Conservation (phyloP, 2,888 invertebrate species). For the Drosophila subsilvestris region DNA sequence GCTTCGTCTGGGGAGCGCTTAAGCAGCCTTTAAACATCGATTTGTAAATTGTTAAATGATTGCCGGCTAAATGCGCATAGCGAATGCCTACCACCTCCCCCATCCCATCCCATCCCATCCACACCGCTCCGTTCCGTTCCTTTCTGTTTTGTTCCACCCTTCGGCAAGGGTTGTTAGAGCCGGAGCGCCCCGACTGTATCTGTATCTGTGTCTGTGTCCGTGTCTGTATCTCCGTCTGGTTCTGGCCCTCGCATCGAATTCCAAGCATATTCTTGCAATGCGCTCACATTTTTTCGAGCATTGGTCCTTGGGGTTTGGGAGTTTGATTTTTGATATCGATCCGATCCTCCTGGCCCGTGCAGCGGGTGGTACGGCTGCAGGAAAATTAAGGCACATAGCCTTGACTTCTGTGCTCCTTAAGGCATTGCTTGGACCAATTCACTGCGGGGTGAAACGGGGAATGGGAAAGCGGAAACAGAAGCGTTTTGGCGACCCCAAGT, state of each 20-base stretch:
- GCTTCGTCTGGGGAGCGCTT: conserved; percentile 28
- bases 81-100: conserved; percentile 58
- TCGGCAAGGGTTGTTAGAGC: conserved; percentile 56
- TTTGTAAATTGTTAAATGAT: conserved; percentile 83
- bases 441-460: conserved; percentile 5
- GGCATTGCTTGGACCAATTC: conserved; percentile 23
- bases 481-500: conserved; percentile 59
- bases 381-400: conserved; percentile 10
- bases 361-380: background rate
- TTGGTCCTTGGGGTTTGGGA: conserved; percentile 12
- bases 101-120: no score
- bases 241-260: conserved; percentile 56
- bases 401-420: conserved; percentile 8
- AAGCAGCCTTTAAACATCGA: conserved; percentile 82
- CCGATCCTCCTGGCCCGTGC: conserved; percentile 20
- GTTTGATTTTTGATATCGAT: conserved; percentile 44
- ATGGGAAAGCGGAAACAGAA: conserved; percentile 8
- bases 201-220: conserved; percentile 19
- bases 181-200: conserved; percentile 17
- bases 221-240: conserved; percentile 3
- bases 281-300: conserved; percentile 57
- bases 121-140: background rate
- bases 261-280: conserved; percentile 66
- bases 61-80: conserved; percentile 79
- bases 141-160: background rate